Evolutionary conservation across 1,140 invertebrate genomes (phyloP).

Genomic region (Dermatophagoides farinae): DNA sequence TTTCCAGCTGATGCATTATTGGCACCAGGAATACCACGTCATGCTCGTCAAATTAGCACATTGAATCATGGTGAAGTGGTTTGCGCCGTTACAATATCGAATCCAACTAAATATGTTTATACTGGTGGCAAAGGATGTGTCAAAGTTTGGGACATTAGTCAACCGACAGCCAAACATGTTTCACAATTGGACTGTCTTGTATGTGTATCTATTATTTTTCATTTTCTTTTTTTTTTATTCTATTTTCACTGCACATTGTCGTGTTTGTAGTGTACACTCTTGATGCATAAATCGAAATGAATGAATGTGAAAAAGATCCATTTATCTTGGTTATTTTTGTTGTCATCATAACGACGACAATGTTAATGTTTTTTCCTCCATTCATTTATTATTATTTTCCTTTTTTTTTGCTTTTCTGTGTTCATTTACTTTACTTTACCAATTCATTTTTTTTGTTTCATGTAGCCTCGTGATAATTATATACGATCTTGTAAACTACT

Average conservation of each 20-base stretch:
- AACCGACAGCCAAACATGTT: conserved; percentile 53
- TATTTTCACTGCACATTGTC: neutral
- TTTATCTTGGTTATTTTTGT: no score
- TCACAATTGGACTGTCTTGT: conserved; percentile 79
- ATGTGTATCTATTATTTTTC: neutral
- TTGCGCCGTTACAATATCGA: conserved; percentile 63
- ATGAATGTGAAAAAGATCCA: no score
- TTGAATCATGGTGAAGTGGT: conserved; percentile 83
- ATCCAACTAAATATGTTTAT: conserved; percentile 79
- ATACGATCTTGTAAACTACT: conserved; percentile 86
- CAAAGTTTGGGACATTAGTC: conserved; percentile 66
- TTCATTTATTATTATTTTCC: no score
- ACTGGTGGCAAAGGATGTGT: conserved; percentile 96
- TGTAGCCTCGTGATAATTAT: conserved; percentile 60
- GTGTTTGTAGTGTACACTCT: neutral
- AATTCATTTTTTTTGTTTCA: neutral
- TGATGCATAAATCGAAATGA: no score
- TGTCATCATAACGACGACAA: no score
- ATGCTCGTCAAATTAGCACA: conserved; percentile 69
- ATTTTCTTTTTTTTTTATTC: neutral
- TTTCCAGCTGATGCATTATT: conserved; percentile 82
- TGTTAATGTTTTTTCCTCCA: no score
- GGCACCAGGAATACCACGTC: conserved; percentile 76
- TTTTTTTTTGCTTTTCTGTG: no score
- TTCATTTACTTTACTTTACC: neutral